Conservation (phyloP, 2,113 vertebrate genomes). For the Amphilophus citrinellus region DNA sequence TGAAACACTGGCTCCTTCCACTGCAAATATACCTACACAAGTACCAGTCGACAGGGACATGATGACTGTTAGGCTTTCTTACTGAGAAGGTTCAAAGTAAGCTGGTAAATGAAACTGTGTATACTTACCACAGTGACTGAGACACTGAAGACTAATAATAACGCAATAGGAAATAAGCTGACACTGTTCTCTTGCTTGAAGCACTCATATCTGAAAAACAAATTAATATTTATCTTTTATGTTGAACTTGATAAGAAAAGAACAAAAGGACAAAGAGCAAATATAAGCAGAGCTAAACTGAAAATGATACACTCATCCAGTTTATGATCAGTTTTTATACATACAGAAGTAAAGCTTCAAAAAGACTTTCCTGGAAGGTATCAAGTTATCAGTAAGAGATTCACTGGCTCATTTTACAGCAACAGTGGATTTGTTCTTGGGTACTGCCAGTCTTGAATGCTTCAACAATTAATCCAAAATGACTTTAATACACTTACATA, state of each 20-base stretch:
- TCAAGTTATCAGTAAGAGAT: not conserved
- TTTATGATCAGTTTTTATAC: not conserved
- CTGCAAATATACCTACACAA: constrained; percentile 90
- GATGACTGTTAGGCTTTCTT: too few relatives aligned
- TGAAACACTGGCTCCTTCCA: constrained; percentile 98
- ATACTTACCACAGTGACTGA: constrained; percentile 93
- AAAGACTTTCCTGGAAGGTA: not conserved
- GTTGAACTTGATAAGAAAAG: not conserved
- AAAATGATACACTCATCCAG: not conserved
- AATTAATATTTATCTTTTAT: not conserved
- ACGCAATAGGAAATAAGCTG: constrained; percentile 86
- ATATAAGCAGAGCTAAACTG: not conserved
- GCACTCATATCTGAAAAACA: constrained; percentile 91
- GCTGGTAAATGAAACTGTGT: not conserved
- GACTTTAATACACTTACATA: constrained; percentile 88
- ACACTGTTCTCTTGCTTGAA: constrained; percentile 92
- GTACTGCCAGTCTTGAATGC: not conserved
- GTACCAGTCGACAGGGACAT: constrained; percentile 9
- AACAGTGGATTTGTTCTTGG: not conserved
- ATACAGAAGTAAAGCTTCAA: not conserved
- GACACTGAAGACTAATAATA: constrained; percentile 91
- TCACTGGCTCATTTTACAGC: constrained; percentile 8
- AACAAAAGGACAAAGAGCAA: not conserved
- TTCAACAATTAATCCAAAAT: not conserved
- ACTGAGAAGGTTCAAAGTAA: not conserved